These are phyloP conservation scores for Sylvia atricapilla DNA, from an alignment of 2,113 vertebrate species.

Conservation along the genomic window DNA sequence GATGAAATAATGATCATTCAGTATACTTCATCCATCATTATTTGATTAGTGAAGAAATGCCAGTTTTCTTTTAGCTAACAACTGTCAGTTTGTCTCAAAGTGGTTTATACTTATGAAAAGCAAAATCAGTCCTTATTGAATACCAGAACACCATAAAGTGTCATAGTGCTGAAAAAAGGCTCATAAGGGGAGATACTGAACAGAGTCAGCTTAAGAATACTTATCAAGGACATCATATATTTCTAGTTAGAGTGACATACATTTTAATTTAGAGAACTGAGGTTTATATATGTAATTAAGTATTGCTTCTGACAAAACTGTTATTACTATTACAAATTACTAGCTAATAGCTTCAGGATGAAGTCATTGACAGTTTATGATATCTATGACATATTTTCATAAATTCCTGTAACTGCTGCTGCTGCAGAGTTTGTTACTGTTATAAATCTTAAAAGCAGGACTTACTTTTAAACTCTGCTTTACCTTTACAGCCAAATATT, in stretches of 20 bases:
- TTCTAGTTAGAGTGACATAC: constrained; percentile 19
- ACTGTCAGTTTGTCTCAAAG: background rate
- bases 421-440: background rate
- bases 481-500: background rate
- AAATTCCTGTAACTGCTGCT: constrained; percentile 13
- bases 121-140: background rate
- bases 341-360: constrained; percentile 45
- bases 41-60: constrained; percentile 34
- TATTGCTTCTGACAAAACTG: constrained; percentile 38
- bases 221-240: background rate
- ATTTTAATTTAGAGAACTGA: constrained; percentile 35
- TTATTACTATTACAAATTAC: constrained; percentile 51
- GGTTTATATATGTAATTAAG: constrained; percentile 45
- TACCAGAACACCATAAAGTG: background rate
- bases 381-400: constrained; percentile 41
- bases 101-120: constrained; percentile 20
- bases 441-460: constrained; percentile 19
- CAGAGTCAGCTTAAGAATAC: background rate
- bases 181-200: background rate
- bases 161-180: background rate
- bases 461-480: constrained; percentile 15
- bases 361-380: constrained; percentile 17
- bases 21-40: constrained; percentile 22
- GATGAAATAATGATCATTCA: constrained; percentile 2
- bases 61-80: background rate